Conservation (phyloP, 2,888 invertebrate genomes). For the Carterocephalus palaemon region DNA sequence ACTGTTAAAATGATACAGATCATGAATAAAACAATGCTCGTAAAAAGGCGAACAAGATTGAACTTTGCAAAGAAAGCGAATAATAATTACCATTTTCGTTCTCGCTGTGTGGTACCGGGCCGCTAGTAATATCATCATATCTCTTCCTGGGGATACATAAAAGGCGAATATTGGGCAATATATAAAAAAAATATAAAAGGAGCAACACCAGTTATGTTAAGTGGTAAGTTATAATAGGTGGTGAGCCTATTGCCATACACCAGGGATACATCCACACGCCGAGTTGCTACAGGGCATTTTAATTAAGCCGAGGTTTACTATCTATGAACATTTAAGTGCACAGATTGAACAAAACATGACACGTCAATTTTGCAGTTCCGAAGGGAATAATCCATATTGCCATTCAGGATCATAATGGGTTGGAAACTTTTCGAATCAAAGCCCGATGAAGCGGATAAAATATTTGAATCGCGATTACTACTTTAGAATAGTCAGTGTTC, state of each 20-base stretch:
- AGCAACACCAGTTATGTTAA: too few relatives aligned
- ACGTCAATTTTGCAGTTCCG: not conserved
- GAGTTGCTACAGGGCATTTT: too few relatives aligned
- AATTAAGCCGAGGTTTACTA: too few relatives aligned
- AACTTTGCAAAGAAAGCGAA: conserved; percentile 16
- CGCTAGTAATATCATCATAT: too few relatives aligned
- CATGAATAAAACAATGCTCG: conserved; percentile 32
- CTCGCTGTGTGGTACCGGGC: not conserved
- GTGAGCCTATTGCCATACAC: too few relatives aligned
- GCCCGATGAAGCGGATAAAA: not conserved
- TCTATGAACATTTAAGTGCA: too few relatives aligned
- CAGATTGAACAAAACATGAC: too few relatives aligned
- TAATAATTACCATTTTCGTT: not conserved
- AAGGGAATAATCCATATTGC: conserved; percentile 1
- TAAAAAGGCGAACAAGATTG: conserved; percentile 28
- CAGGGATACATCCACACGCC: too few relatives aligned
- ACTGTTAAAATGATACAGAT: conserved; percentile 25
- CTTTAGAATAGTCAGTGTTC: not conserved
- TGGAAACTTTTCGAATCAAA: conserved; percentile 2
- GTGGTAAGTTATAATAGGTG: too few relatives aligned
- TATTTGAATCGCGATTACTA: not conserved
- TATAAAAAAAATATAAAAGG: too few relatives aligned
- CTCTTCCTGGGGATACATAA: too few relatives aligned
- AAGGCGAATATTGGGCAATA: too few relatives aligned
- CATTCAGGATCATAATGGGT: not conserved